Base-by-base conservation (phyloP, 1,140 invertebrate genomes). In the Diorhabda elongata region DNA sequence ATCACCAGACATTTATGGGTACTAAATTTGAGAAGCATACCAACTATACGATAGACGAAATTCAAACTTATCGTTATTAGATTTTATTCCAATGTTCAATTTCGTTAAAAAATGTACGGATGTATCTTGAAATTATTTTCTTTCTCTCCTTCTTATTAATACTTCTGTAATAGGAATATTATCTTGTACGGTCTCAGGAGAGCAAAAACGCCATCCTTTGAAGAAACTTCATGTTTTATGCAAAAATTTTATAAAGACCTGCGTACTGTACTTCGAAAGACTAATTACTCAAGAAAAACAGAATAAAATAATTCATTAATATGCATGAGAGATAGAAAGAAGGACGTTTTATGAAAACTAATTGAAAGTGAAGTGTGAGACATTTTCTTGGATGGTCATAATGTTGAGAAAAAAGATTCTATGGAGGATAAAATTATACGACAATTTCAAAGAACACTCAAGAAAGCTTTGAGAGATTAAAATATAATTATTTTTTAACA, bases 291-390 rank as follows among this genome's bases (percentile, higher is more conserved):
- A 52, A 52, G 47, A 52, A 52, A 52, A 52, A 52, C 47, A 52
- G 47, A 52, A 52, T 52, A 52, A 52, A 52, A 52, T 52, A 52
- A 52, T 52, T 52, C 47, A 52, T 52, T 52, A 52, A 52, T 52
- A 52, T 52, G 47, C 47, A 52, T 52, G 47, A 52, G 47, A 52
- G 47, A 52, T 52, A 52, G 47, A 3, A 52, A 52, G 47, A 52
- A 52, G n/a, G 47, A 3, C 47, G 47, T 52, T 52, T 52, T n/a
- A 52, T 52, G n/a, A n/a, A 52, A 52, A 52, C 47, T 52, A 6
- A n/a, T 52, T 52, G n/a, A 52, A 52, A 52, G 47, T n/a, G n/a
- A 52, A 52, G 47, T 52, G 47, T 52, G 47, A 52, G 47, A 52
- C 47, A 52, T 52, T 52, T 6, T 52, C 6, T 52, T 52, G 47